phyloP scores from a whole-genome alignment of 2,113 vertebrate genomes.

The Mirounga angustirostris region DNA sequence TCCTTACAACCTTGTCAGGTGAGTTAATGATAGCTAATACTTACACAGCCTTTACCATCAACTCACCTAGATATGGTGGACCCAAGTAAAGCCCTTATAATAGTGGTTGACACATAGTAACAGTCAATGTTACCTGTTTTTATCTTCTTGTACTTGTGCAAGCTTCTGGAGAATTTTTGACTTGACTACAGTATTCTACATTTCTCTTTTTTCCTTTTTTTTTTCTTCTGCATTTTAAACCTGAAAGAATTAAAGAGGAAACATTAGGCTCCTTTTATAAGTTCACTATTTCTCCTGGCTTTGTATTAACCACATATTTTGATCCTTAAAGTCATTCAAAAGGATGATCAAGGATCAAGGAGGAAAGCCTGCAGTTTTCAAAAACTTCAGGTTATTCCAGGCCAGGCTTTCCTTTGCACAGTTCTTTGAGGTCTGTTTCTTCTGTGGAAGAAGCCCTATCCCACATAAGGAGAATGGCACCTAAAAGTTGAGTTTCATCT shows the following conservation, averaged over 20 bases:
- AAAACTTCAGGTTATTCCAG: neutral
- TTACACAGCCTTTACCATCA: neutral
- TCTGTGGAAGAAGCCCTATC: neutral
- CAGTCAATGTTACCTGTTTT: neutral
- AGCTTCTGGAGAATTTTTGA: neutral
- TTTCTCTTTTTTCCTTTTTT: neutral
- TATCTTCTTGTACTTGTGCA: neutral
- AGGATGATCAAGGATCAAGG: neutral
- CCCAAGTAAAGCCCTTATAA: neutral
- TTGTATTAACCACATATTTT: slow-evolving; percentile 34
- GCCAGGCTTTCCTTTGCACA: neutral
- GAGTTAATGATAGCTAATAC: neutral
- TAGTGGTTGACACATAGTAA: neutral
- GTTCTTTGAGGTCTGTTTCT: neutral
- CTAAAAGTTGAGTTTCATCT: neutral
- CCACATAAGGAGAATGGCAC: neutral
- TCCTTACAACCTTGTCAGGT: neutral
- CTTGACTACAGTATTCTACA: neutral
- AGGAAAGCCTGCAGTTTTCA: neutral
- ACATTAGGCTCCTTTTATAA: neutral
- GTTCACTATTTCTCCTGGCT: neutral
- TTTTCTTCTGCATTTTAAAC: neutral
- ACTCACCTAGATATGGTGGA: neutral
- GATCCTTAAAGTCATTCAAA: neutral
- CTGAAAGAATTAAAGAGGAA: neutral